Percentiles rank a stretch among this genome's conserved stretches.
phyloP scores from a whole-genome alignment of 2,888 invertebrate genomes.

The Acleris holmiana region DNA sequence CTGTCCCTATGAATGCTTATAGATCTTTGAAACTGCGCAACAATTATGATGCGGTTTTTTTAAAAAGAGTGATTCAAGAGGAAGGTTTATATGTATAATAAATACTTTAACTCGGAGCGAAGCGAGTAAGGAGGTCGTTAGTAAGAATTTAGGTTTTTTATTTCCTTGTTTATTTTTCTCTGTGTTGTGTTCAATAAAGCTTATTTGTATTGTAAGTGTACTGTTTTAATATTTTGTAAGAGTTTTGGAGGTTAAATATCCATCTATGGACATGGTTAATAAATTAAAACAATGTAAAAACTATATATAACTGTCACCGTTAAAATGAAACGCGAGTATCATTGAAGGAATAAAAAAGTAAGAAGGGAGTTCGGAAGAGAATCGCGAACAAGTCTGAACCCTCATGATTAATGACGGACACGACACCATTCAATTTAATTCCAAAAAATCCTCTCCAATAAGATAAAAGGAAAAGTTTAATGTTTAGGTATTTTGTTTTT shows the following conservation, averaged over 20 bases:
- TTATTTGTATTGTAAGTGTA: too few species aligned
- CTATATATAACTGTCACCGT: constrained; percentile 39
- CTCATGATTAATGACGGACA: constrained; percentile 68
- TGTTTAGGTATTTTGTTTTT: constrained; percentile 43
- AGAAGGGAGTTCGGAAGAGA: constrained; percentile 56
- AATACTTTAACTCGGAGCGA: too few species aligned
- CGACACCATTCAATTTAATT: constrained; percentile 71
- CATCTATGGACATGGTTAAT: background rate
- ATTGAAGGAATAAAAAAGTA: constrained; percentile 46
- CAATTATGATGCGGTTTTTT: too few species aligned
- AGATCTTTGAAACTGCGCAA: too few species aligned
- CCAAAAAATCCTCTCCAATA: constrained; percentile 59
- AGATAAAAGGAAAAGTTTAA: constrained; percentile 57
- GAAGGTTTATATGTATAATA: too few species aligned
- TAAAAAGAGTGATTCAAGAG: too few species aligned
- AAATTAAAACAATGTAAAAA: constrained; percentile 21
- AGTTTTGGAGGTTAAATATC: background rate
- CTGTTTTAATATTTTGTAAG: too few species aligned
- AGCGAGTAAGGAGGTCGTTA: too few species aligned
- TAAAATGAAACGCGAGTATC: constrained; percentile 41
- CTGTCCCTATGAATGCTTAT: too few species aligned
- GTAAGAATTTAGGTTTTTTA: too few species aligned
- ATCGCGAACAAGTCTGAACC: constrained; percentile 57
- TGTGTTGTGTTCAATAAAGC: too few species aligned
- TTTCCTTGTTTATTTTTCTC: too few species aligned